A percentile compares a stretch with the other conserved stretches of the same genome.
Evolutionary conservation across 1,140 invertebrate species (phyloP).

Genomic region (Tetraneura akinire): DNA sequence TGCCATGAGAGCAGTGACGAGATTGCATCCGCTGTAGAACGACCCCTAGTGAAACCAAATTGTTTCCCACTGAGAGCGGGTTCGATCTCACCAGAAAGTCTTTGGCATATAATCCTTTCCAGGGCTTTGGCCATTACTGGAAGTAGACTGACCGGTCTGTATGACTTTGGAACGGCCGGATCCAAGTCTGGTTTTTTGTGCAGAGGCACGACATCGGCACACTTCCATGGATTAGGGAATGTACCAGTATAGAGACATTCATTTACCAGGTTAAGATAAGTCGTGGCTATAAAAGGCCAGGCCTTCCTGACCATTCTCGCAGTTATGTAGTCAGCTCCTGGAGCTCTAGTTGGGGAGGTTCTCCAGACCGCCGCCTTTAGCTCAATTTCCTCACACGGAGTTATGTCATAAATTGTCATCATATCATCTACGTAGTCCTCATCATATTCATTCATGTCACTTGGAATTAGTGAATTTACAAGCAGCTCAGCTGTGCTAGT

Average conservation of each 20-base stretch:
- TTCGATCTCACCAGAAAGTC: not conserved
- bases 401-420: no score
- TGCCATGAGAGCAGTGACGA: not conserved
- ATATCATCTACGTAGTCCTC: no score
- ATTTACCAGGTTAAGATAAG: not conserved
- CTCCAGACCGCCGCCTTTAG: accelerated
- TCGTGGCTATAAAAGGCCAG: not conserved
- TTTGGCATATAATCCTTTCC: not conserved
- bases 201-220: not conserved
- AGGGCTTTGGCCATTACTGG: not conserved
- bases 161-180: not conserved
- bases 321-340: not conserved
- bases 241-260: not conserved
- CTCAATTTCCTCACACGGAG: accelerated
- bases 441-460: no score
- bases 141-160: not conserved
- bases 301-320: not conserved
- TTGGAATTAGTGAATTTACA: no score
- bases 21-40: not conserved
- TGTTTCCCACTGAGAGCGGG: not conserved
- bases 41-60: not conserved
- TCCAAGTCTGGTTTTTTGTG: not conserved
- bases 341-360: not conserved
- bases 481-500: no score
- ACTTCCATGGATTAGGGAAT: not conserved